These are phyloP conservation scores for Brachypteracias leptosomus DNA, from an alignment of 2,113 vertebrate genomes.

Conservation along the genomic window DNA sequence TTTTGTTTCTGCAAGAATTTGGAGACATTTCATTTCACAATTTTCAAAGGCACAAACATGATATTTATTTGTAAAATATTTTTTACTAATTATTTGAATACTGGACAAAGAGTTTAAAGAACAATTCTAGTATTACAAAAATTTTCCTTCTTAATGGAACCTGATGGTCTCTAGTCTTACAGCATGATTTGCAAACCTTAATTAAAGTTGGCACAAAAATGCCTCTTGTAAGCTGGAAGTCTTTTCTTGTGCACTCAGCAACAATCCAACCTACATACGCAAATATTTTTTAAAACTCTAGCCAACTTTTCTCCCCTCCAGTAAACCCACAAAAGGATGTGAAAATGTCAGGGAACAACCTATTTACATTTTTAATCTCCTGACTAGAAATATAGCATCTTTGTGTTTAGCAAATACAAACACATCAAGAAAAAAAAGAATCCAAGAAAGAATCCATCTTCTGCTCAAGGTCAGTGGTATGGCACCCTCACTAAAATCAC, in stretches of 20 bases:
- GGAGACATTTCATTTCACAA: background rate
- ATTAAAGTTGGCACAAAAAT: background rate
- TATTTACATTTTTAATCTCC: background rate
- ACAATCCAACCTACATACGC: background rate
- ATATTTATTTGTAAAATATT: background rate
- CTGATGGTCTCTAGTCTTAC: background rate
- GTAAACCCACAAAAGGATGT: background rate
- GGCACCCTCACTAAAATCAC: background rate
- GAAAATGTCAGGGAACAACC: background rate
- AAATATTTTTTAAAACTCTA: background rate
- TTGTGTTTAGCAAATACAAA: background rate
- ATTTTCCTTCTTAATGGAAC: background rate
- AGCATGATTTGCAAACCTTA: background rate
- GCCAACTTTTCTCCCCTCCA: background rate
- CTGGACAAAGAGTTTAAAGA: background rate
- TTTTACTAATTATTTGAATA: background rate
- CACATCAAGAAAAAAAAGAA: background rate
- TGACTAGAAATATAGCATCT: background rate
- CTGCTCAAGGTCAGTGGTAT: background rate
- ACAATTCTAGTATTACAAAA: background rate
- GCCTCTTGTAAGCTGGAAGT: background rate
- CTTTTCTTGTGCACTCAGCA: background rate
- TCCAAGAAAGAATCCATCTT: background rate
- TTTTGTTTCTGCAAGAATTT: background rate
- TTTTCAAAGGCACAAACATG: background rate